Evolutionary conservation across 2,797 vertebrate genomes (phyloP), one percentile per base, ranked within the genome.

Genomic region (Cyprinodon diabolis): DNA sequence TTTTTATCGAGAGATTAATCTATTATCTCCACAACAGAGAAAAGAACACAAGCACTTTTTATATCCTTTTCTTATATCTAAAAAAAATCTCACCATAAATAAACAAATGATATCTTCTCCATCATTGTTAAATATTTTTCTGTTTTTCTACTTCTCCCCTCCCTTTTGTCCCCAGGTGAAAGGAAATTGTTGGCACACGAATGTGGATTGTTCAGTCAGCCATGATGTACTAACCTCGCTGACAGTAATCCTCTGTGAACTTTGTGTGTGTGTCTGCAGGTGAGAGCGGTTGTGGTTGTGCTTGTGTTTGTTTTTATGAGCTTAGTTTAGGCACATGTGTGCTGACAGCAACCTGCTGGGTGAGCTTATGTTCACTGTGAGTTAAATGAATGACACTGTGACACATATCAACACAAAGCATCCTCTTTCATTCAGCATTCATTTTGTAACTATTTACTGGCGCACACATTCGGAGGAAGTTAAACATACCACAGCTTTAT

Each of bases 1-100:
- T 72, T 92, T 94, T 94, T 93, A 95, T 94, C 90, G 89, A 68
- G 65, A 77, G 84, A 84, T 95, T 94, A 95, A 95, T 95, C 93
- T 87, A 67, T 94, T 93, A 92, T 89, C 87, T 87, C 60, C 21
- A 69, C 82, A 73, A 68, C 76, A 87, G 82, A 84, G 82, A 86
- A 83, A 74, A 70, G 75, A 75, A 86, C 72, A 84, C 66, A 83
- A 58, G 15, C 4, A 77, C 74, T 78, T 63, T 40, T 47, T 58
- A 56, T 66, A 15, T 57, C 60, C 69, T 14, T 65, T 56, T 25
- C 55, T 74, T 70, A 45, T 62, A 68, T 83, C 57, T 35, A 76
- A 84, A 83, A 86, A 90, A 83, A 78, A 84, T 80, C 30, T 75
- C 62, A 66, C 30, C 85, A 84, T 88, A 90, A 93, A 93, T 89